Percentiles rank a stretch among this genome's conserved stretches.
These are phyloP conservation scores for Abramis brama DNA, from an alignment of 2,113 vertebrate species.

Conservation along the genomic window DNA sequence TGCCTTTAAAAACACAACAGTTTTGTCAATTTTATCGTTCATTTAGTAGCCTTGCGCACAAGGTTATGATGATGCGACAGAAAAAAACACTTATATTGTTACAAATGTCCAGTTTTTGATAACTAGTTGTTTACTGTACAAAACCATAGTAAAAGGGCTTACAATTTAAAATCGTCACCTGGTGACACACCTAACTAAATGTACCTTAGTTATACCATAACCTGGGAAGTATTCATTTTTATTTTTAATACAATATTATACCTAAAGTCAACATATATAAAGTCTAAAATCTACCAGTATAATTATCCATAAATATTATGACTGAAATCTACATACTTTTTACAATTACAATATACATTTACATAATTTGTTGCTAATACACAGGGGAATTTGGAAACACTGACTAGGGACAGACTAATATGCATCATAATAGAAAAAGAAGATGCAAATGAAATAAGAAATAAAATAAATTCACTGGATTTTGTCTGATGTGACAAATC, in stretches of 20 bases:
- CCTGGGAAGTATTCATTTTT: background rate
- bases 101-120: background rate
- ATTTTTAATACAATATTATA: background rate
- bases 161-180: background rate
- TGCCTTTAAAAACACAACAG: background rate
- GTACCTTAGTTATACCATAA: background rate
- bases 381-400: background rate
- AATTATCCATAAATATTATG: too few relatives aligned
- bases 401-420: background rate
- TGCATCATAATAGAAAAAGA: background rate
- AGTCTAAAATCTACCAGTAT: too few relatives aligned
- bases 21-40: background rate
- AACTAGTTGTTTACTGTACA: background rate
- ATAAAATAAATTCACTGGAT: background rate
- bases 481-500: background rate
- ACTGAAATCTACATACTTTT: background rate
- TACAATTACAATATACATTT: background rate
- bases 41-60: background rate
- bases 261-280: background rate
- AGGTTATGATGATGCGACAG: background rate
- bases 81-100: background rate
- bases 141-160: background rate
- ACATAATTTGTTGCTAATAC: background rate
- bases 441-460: background rate
- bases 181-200: background rate